Percentiles rank a stretch among this genome's conserved stretches.
These are phyloP conservation scores for Antedon mediterranea DNA, from an alignment of 53 echinoderm and acorn worm genomes.

Conservation along the genomic window DNA sequence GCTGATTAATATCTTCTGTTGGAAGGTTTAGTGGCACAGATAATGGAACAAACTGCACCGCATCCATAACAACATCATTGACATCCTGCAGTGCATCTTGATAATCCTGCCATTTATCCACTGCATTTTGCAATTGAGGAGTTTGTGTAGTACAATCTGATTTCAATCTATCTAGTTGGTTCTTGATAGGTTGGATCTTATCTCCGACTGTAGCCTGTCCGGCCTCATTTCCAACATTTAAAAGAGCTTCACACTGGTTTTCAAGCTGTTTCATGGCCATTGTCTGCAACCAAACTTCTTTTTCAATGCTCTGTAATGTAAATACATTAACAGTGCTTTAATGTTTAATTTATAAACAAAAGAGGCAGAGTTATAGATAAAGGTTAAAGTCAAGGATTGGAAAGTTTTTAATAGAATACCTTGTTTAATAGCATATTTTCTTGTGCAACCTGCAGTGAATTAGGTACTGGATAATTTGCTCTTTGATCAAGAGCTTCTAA, in stretches of 20 bases:
- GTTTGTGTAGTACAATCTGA: background rate
- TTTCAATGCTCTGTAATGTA: conserved; percentile 42
- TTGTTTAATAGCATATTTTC: conserved; percentile 54
- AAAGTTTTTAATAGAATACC: too few relatives aligned
- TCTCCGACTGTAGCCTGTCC: conserved; percentile 37
- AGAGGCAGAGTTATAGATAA: too few relatives aligned
- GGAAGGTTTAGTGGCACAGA: conserved; percentile 27
- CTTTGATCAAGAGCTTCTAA: conserved; percentile 26
- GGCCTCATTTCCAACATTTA: conserved; percentile 33
- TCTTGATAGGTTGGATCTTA: conserved; percentile 23
- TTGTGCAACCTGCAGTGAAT: conserved; percentile 31
- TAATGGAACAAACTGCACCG: conserved; percentile 29
- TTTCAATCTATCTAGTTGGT: background rate
- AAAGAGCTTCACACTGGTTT: conserved; percentile 35
- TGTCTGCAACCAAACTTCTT: conserved; percentile 20
- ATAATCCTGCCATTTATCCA: conserved; percentile 52
- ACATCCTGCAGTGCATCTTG: conserved; percentile 41
- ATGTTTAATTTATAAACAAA: background rate
- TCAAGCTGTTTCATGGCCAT: conserved; percentile 32
- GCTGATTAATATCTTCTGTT: conserved; percentile 29
- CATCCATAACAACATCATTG: conserved; percentile 32
- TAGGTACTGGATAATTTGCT: conserved; percentile 30
- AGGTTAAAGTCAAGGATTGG: too few relatives aligned
- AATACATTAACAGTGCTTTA: too few relatives aligned
- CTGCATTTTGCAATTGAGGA: background rate